phyloP scores from a whole-genome alignment of 2,797 vertebrate genomes.

The Selene dorsalis region DNA sequence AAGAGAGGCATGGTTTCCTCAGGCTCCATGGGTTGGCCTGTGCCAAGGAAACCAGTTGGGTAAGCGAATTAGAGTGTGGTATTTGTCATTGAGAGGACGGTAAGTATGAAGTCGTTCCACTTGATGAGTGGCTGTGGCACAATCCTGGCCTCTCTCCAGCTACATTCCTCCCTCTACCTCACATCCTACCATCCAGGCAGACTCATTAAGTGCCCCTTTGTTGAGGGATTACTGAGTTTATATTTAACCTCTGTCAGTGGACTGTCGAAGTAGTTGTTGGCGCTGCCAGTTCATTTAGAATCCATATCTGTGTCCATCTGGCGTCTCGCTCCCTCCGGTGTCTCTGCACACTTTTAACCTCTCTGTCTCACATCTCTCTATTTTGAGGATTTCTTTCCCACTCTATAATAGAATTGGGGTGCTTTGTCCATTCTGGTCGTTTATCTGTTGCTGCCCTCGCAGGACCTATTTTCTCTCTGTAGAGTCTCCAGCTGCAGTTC shows the following conservation, averaged over 20 bases:
- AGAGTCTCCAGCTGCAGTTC: background rate
- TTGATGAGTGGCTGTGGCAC: constrained; percentile 29
- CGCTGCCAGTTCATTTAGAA: constrained; percentile 24
- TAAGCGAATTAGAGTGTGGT: background rate
- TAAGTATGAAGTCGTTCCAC: constrained; percentile 23
- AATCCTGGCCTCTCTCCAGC: constrained; percentile 54
- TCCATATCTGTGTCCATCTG: constrained; percentile 50
- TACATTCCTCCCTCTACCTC: constrained; percentile 33
- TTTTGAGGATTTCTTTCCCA: constrained; percentile 12
- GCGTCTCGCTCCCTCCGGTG: constrained; percentile 36
- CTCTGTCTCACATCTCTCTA: constrained; percentile 19
- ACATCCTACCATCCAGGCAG: constrained; percentile 31
- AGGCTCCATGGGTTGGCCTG: background rate
- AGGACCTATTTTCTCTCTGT: constrained; percentile 11
- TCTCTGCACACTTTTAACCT: constrained; percentile 35
- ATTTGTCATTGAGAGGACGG: constrained; percentile 70
- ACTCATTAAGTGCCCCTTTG: constrained; percentile 66
- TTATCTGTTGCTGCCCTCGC: constrained; percentile 43
- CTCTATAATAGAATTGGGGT: background rate
- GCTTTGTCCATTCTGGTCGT: background rate
- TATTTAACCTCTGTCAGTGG: constrained; percentile 71
- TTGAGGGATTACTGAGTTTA: constrained; percentile 72
- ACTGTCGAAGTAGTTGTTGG: constrained; percentile 41
- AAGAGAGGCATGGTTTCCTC: constrained; percentile 3
- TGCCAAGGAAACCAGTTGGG: constrained; percentile 40